Percentiles rank a stretch among this genome's conserved stretches.
These are phyloP conservation scores for Sphinx pinastri DNA, from an alignment of 2,888 invertebrate genomes.

Conservation along the genomic window DNA sequence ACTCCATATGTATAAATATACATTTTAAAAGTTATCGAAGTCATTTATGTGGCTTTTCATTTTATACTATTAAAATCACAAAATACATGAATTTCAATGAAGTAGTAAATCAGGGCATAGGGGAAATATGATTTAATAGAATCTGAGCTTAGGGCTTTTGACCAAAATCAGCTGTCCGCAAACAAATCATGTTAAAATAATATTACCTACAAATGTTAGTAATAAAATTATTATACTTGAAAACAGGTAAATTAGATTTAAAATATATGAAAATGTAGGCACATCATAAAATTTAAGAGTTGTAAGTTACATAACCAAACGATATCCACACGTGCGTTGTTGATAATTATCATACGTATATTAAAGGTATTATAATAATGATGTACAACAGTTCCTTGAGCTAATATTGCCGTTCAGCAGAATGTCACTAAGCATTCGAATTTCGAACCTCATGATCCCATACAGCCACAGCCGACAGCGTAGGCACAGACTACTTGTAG, in stretches of 20 bases:
- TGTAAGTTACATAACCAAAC: conserved; percentile 57
- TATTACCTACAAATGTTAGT: conserved; percentile 33
- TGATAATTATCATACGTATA: conserved; percentile 64
- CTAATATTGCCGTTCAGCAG: conserved; percentile 59
- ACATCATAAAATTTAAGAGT: conserved; percentile 47
- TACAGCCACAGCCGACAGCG: not conserved
- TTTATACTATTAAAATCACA: not conserved
- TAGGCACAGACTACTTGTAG: not conserved
- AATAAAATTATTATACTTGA: conserved; percentile 33
- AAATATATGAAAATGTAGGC: conserved; percentile 53
- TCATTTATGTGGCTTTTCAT: not conserved
- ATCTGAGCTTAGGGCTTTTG: conserved; percentile 55
- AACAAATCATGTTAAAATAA: conserved; percentile 24
- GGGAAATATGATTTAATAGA: conserved; percentile 20
- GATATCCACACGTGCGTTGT: conserved; percentile 67
- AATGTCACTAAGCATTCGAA: conserved; percentile 39
- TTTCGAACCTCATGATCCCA: conserved; percentile 30
- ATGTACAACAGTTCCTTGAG: conserved; percentile 73
- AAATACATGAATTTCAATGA: not conserved
- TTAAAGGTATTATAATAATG: conserved; percentile 53
- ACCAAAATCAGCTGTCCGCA: conserved; percentile 51
- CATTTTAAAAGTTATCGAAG: not conserved
- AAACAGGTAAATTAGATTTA: conserved; percentile 68
- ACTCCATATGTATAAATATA: not conserved
- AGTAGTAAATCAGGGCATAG: not conserved